Conservation (phyloP, 2,888 invertebrate genomes). For the Xanthostigma xanthostigma region DNA sequence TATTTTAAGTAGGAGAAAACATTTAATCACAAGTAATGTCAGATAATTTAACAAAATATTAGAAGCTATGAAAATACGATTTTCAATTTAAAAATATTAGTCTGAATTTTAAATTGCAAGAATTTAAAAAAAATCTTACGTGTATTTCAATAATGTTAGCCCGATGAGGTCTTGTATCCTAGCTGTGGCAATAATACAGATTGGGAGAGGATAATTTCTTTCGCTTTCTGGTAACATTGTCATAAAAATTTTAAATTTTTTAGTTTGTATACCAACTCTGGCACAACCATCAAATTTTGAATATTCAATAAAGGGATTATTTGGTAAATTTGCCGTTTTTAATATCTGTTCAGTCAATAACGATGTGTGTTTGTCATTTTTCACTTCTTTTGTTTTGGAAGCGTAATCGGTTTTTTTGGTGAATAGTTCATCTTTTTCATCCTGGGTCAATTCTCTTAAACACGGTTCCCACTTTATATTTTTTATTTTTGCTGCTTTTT, state of each 20-base stretch:
- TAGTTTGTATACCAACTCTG: slow-evolving; percentile 61
- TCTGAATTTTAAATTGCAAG: background rate
- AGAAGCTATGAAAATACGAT: background rate
- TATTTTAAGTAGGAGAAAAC: too few species aligned
- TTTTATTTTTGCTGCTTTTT: slow-evolving; percentile 62
- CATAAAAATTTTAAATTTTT: slow-evolving; percentile 79
- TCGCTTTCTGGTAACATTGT: slow-evolving; percentile 72
- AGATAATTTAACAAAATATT: background rate
- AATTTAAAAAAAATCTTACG: slow-evolving; percentile 25
- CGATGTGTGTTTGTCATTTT: slow-evolving; percentile 33
- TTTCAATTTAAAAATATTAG: background rate
- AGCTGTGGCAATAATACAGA: slow-evolving; percentile 68
- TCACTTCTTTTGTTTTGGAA: slow-evolving; percentile 16
- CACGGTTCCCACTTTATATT: slow-evolving; percentile 56
- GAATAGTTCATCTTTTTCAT: slow-evolving; percentile 45
- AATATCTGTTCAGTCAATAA: slow-evolving; percentile 60
- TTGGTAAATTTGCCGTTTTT: slow-evolving; percentile 58
- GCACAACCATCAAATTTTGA: slow-evolving; percentile 84
- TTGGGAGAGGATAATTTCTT: slow-evolving; percentile 68
- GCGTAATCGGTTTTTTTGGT: slow-evolving; percentile 30
- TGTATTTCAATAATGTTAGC: slow-evolving; percentile 76
- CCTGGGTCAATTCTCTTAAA: slow-evolving; percentile 33
- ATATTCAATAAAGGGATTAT: slow-evolving; percentile 79
- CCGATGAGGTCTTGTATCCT: slow-evolving; percentile 86
- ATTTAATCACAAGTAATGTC: too few species aligned